Evolutionary conservation across 37 sponge, comb jelly and placozoan genomes (phyloP), one percentile per base, ranked within the genome.

Genomic region (Amphimedon queenslandica): DNA sequence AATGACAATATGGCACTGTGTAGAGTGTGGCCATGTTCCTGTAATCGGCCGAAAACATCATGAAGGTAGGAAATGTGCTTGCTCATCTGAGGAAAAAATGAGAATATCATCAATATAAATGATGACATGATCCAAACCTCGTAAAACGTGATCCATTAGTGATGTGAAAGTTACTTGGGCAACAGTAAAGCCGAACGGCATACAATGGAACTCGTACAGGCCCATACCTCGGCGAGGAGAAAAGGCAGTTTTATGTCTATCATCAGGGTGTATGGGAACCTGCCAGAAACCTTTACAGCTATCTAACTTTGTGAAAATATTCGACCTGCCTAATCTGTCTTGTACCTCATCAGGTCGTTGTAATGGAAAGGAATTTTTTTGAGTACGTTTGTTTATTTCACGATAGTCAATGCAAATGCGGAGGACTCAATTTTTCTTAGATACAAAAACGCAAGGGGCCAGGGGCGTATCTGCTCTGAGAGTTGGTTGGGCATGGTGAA

Each of bases 321-420:
- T 28, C 21, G 57, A 69, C 28, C 60, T 40, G 11, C 57, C 70
- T n/a, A 78, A 38, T 16, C 60, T 30, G 35, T 69, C 70, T 64
- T 78, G 79, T 42, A 64, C 70, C 38, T 72, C 80, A 63, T 80
- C 73, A 66, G 80, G 72, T 42, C 37, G 55, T 47, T 74, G 82
- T 24, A 81, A 37, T 11, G 81, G 70, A 6, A 40, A 40, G 34
- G 70, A 29, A 69, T 69, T 35, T 40, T 69, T 69, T 29, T 33
- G 39, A 6, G 70, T 38, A n/a, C 41, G 2, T 10, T 69, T 69
- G 13, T 69, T 69, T 23, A 69, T 4, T 38, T 37, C 70, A 24
- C 70, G 70, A 69, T 69, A 69, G 47, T 69, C 70, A 29, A 69
- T 42, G 4, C 70, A 69, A 28, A 69, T 28, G 0, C 72, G 70